phyloP scores from a whole-genome alignment of 2,113 vertebrate species.

The Micromys minutus region DNA sequence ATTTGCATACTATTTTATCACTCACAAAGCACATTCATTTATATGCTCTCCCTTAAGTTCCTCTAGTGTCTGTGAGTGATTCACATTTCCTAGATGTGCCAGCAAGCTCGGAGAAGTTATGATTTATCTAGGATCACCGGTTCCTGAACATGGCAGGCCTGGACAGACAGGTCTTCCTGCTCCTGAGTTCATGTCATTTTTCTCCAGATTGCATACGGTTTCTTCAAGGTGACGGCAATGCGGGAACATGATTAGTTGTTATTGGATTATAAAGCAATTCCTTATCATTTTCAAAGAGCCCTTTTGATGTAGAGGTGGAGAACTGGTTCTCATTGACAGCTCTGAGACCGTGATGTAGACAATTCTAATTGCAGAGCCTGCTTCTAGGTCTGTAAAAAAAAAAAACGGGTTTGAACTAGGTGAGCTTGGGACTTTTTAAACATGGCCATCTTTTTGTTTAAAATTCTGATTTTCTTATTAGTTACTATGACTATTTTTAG shows the following conservation, averaged over 20 bases:
- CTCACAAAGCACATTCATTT: slow-evolving; percentile 51
- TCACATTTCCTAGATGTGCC: slow-evolving; percentile 28
- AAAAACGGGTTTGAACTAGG: background rate
- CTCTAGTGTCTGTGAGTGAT: slow-evolving; percentile 41
- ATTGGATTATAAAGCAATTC: slow-evolving; percentile 52
- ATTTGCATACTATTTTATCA: slow-evolving; percentile 65
- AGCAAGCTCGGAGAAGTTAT: slow-evolving; percentile 38
- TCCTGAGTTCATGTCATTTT: background rate
- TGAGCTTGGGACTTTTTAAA: background rate
- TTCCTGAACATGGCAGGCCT: background rate
- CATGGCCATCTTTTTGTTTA: slow-evolving; percentile 15
- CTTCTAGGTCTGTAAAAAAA: slow-evolving; percentile 37
- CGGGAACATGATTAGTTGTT: slow-evolving; percentile 26
- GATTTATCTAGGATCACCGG: slow-evolving; percentile 40
- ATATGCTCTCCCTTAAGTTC: slow-evolving; percentile 51
- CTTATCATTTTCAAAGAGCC: background rate
- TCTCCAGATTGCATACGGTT: slow-evolving; percentile 26
- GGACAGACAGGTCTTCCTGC: slow-evolving; percentile 28
- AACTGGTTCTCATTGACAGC: slow-evolving; percentile 22
- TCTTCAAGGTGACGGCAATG: slow-evolving; percentile 45
- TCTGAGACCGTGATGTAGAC: background rate
- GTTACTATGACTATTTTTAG: slow-evolving; percentile 13
- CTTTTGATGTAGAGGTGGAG: slow-evolving; percentile 35
- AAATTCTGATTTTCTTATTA: slow-evolving; percentile 32
- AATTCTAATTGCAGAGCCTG: background rate